Conservation (phyloP, 2,888 invertebrate species). For the Andrena praecox region DNA sequence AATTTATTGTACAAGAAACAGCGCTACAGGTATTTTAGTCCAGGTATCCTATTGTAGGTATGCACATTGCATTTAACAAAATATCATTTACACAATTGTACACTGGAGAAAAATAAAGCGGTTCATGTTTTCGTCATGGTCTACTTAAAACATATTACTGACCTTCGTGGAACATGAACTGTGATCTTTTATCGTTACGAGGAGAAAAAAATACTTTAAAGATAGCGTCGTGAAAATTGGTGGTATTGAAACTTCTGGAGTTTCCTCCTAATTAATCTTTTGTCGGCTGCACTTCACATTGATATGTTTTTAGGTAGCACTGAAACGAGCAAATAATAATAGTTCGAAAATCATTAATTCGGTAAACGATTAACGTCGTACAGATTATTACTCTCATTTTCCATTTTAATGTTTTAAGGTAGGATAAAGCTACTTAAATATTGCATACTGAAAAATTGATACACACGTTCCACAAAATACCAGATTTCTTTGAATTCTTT, state of each 20-base stretch:
- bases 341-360: conserved; percentile 4
- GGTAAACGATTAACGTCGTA: neutral
- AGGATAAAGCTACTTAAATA: neutral
- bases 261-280: conserved; percentile 26
- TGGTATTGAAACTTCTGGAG: conserved; percentile 49
- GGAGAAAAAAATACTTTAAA: conserved; percentile 54
- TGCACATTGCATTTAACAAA: neutral
- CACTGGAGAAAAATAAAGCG: neutral
- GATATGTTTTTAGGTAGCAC: neutral
- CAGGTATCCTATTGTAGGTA: no score
- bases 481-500: conserved; percentile 54
- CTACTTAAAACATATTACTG: conserved; percentile 68
- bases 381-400: neutral
- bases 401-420: neutral
- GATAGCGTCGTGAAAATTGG: conserved; percentile 46
- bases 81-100: conserved; percentile 19
- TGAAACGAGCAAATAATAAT: neutral
- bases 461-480: conserved; percentile 35
- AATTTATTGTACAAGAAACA: no score
- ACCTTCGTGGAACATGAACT: conserved; percentile 74
- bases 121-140: conserved; percentile 55
- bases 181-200: conserved; percentile 66
- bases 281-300: neutral
- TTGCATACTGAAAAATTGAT: neutral
- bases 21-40: no score